Base-by-base conservation (phyloP, 2,888 invertebrate species). In the Dusona sp. region DNA sequence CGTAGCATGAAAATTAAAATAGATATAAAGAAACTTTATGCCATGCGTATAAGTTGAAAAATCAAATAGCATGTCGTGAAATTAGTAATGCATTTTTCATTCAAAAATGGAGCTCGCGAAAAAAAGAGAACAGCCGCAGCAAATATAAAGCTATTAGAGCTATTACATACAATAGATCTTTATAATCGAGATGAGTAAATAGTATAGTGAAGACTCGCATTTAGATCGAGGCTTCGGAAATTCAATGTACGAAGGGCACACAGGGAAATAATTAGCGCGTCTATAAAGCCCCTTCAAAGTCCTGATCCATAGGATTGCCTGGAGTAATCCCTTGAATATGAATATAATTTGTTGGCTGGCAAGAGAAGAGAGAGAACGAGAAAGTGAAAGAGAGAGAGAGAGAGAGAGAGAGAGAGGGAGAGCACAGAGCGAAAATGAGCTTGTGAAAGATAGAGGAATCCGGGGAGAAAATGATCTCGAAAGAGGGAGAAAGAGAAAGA, bases 271-370 rank as follows among this genome's bases (percentile, higher is more conserved):
- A 93, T 93, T 93, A 93, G 93, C 92, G 89, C 90, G 87, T 89
- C 89, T 87, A 88, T 61, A 85, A 89, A 90, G 89, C 89, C 92
- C 93, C 92, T 93, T 92, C 91, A 92, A 93, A 91, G 90, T 90
- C 90, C 90, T 92, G 92, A 93, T 93, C 93, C 92, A 80, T 80
- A 89, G 92, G 93, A 92, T 93, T 91, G 91, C 89, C 89, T 25
- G 84, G 87, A 88, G 88, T 93, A 93, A 94, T 93, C 93, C 92
- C 90, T 90, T 88, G 90, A 93, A 93, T 93, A 93, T 93, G 93
- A 94, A 93, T 93, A 93, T 93, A 92, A 94, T 93, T 93, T 92
- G 91, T 91, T 89, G 90, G 89, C 87, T 85, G 84, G 85, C 65
- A 85, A 84, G 84, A 73, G 65, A 79, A 38, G 70, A 45, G 61